Conservation (phyloP, 1,140 invertebrate species). For the Maniola jurtina region DNA sequence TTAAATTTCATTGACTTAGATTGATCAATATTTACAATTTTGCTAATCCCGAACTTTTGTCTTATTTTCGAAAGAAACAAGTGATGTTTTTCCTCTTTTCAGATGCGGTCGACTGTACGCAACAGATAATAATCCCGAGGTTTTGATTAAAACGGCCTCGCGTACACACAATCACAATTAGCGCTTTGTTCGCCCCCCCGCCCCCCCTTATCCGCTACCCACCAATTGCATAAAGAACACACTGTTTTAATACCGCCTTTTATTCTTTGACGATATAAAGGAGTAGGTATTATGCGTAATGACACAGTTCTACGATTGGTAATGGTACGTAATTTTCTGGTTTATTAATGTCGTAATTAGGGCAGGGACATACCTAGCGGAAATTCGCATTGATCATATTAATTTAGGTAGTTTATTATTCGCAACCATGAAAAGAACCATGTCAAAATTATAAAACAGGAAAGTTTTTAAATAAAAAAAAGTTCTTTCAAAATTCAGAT, state of each 20-base stretch:
- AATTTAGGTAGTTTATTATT: no score
- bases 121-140: slow-evolving; percentile 26
- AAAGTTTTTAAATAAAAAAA: no score
- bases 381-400: no score
- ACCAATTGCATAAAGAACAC: slow-evolving; percentile 17
- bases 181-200: slow-evolving; percentile 31
- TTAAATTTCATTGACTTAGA: not conserved
- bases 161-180: slow-evolving; percentile 40
- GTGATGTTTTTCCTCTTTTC: not conserved
- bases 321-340: no score
- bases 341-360: no score
- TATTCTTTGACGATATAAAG: slow-evolving; percentile 8
- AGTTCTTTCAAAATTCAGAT: no score
- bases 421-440: no score
- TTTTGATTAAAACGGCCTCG: slow-evolving; percentile 35
- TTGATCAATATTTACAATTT: not conserved
- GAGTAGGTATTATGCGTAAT: no score
- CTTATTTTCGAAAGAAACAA: not conserved
- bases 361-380: no score
- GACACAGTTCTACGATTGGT: no score
- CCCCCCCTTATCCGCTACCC: slow-evolving; percentile 12
- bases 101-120: slow-evolving; percentile 17
- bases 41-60: no score
- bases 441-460: no score
- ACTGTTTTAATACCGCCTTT: slow-evolving; percentile 1